A percentile compares a stretch with the other conserved stretches of the same genome.
Evolutionary conservation across 2,888 invertebrate species (phyloP).

Genomic region (Nasonovia ribisnigri): DNA sequence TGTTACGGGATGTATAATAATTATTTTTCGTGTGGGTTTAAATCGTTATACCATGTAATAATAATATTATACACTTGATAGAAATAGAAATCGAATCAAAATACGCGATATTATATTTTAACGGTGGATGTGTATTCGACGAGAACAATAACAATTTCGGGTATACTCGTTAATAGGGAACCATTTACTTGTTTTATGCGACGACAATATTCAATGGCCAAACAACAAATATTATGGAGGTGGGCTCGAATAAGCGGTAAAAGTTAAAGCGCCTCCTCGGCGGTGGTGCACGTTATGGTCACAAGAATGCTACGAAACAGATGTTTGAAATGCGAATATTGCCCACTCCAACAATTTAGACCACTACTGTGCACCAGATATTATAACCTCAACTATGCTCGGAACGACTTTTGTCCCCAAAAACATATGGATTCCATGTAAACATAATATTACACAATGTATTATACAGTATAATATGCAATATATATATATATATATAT

Average conservation of each 20-base stretch:
- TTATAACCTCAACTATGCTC: slow-evolving; percentile 13
- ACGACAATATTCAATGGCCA: neutral
- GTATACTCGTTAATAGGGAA: slow-evolving; percentile 3
- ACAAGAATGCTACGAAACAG: slow-evolving; percentile 27
- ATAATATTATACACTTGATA: no score
- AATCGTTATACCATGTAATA: neutral
- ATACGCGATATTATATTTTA: neutral
- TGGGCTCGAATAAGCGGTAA: neutral
- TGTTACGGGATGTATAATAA: neutral
- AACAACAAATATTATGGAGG: slow-evolving; percentile 11
- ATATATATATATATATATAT: no score
- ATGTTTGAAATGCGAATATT: slow-evolving; percentile 38
- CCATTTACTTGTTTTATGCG: slow-evolving; percentile 19
- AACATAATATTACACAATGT: neutral
- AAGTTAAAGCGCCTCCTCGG: slow-evolving; percentile 30
- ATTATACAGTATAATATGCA: no score
- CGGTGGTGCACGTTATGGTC: neutral
- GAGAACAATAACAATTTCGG: slow-evolving; percentile 46
- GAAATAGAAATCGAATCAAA: neutral
- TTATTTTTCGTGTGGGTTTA: neutral
- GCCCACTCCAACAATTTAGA: neutral
- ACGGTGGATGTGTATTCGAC: slow-evolving; percentile 3
- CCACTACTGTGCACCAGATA: slow-evolving; percentile 1
- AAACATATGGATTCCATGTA: neutral
- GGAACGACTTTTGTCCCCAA: neutral